phyloP scores from a whole-genome alignment of 2,888 invertebrate genomes.

The Drosophila borborema region DNA sequence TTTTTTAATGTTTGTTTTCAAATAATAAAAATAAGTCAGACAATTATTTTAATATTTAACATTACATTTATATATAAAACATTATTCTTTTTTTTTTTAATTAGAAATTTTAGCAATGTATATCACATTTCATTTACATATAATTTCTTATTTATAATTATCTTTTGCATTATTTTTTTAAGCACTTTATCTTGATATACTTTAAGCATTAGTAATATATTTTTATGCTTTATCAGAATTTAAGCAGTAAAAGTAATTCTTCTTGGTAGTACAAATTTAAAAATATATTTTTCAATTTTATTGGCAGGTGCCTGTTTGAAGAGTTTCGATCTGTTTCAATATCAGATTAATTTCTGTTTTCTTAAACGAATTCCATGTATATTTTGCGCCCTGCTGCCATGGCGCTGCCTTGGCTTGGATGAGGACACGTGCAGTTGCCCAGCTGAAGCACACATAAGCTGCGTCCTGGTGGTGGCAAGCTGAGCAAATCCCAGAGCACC shows the following conservation, averaged over 20 bases:
- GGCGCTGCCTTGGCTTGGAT: constrained; percentile 29
- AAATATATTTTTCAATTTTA: not conserved
- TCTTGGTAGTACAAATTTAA: not conserved
- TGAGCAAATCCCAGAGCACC: constrained; percentile 72
- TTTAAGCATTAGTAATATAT: too few relatives aligned
- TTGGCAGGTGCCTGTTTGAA: not conserved
- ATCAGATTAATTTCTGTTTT: constrained; percentile 20
- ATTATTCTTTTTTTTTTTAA: too few relatives aligned
- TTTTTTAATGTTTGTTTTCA: too few relatives aligned
- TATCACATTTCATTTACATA: too few relatives aligned
- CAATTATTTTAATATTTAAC: too few relatives aligned
- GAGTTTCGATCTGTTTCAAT: constrained; percentile 4
- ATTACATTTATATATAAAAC: too few relatives aligned
- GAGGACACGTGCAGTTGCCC: constrained; percentile 59
- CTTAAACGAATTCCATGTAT: constrained; percentile 27
- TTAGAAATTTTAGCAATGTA: too few relatives aligned
- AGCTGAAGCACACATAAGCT: constrained; percentile 59
- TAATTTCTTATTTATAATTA: too few relatives aligned
- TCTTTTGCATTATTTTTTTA: too few relatives aligned
- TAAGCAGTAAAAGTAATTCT: not conserved
- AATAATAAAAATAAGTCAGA: too few relatives aligned
- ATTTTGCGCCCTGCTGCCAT: constrained; percentile 7
- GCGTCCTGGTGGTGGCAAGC: constrained; percentile 56
- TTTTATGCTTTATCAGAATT: not conserved
- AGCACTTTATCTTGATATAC: too few relatives aligned